Evolutionary conservation across 2,888 invertebrate species (phyloP), one percentile per base, ranked within the genome.

Genomic region (Microctonus brassicae): DNA sequence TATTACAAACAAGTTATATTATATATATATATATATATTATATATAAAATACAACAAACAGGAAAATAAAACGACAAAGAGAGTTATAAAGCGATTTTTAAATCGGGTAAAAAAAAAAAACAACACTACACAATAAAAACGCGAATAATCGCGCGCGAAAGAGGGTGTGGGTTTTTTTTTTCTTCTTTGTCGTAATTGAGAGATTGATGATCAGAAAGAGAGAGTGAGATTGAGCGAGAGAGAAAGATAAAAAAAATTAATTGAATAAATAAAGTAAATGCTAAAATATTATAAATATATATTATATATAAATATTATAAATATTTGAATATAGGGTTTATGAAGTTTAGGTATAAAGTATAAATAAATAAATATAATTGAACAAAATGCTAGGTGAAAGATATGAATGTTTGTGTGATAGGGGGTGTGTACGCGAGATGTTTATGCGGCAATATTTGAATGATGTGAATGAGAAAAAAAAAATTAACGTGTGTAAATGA

Each of bases 21-120:
- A n/a, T n/a, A n/a, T n/a, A n/a, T n/a, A n/a, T n/a, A n/a, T 85
- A 86, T 84, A 87, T 86, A 86, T 86, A 86, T 86, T 86, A 86
- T 86, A 86, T 85, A 86, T 85, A 85, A 84, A 20, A 86, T 85
- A 85, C 84, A 85, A 81, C 17, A 17, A 58, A 58, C 33, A 33
- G 13, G 17, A 34, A 58, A 84, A 58, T 17, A 33, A 83, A 84
- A 85, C 82, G 84, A 80, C 79, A 83, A 80, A 79, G 76, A 78
- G 79, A 78, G 63, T 73, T 55, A 36, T 34, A 11, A 33, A 11
- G 24, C 6, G 17, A 22, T 24, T n/a, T 34, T 36, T 64, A 34
- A 57, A 58, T 64, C 60, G 63, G 33, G 55, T 69, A 64, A 26
- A 69, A 63, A 42, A 71, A 24, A n/a, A 24, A 66, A 47, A 47